These are phyloP conservation scores for Epistrophe eligans DNA, from an alignment of 2,888 invertebrate species.

Conservation along the genomic window DNA sequence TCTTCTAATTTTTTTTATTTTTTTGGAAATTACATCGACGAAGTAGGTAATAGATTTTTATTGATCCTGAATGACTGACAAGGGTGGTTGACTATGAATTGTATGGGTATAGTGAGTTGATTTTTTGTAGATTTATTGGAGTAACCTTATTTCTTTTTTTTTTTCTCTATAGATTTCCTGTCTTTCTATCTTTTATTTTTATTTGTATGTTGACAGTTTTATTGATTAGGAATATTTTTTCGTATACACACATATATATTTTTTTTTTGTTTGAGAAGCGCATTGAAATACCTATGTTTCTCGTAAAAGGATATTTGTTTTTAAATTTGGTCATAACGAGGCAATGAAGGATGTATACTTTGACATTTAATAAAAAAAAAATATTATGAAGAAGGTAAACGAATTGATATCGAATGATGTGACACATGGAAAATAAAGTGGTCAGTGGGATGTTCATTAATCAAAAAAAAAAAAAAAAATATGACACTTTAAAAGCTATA, in stretches of 20 bases:
- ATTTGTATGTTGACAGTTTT: constrained; percentile 70
- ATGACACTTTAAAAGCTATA: constrained; percentile 1
- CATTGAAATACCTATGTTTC: not conserved
- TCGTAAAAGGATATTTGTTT: constrained; percentile 30
- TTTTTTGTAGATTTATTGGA: constrained; percentile 65
- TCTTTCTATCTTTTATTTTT: constrained; percentile 39
- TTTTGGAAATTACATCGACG: constrained; percentile 57
- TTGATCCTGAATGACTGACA: constrained; percentile 71
- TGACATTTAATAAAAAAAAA: constrained; percentile 21
- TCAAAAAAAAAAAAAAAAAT: constrained; percentile 8
- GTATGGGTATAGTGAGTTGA: constrained; percentile 31
- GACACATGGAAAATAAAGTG: constrained; percentile 30
- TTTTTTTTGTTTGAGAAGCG: not conserved
- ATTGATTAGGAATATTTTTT: constrained; percentile 56
- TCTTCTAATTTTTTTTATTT: not conserved
- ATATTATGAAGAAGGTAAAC: constrained; percentile 35
- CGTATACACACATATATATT: not conserved
- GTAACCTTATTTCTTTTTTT: constrained; percentile 39
- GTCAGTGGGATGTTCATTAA: constrained; percentile 17
- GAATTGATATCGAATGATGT: constrained; percentile 15
- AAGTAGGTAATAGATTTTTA: constrained; percentile 71
- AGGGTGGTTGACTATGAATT: constrained; percentile 17
- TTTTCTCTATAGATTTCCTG: not conserved
- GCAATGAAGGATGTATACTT: constrained; percentile 29
- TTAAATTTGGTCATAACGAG: constrained; percentile 37